These are phyloP conservation scores for Sinhomidia bicolor DNA, from an alignment of 2,888 invertebrate genomes.

Conservation along the genomic window DNA sequence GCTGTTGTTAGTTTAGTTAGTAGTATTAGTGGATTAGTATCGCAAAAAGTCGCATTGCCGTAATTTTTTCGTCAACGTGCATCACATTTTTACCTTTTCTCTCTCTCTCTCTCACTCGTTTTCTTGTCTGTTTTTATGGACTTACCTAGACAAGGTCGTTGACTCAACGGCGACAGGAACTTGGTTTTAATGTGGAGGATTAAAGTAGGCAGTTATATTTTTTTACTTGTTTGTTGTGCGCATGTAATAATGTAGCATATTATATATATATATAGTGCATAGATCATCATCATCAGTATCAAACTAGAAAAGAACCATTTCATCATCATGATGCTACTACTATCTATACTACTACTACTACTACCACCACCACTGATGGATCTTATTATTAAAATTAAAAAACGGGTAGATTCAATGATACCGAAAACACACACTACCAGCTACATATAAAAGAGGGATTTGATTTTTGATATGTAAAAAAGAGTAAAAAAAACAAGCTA, in stretches of 20 bases:
- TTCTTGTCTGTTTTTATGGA: constrained; percentile 31
- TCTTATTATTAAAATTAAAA: constrained; percentile 5
- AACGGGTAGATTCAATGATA: constrained; percentile 6
- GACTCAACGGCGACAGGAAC: constrained; percentile 74
- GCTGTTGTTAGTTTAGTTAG: no score
- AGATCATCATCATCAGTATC: neutral
- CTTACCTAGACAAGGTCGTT: constrained; percentile 74
- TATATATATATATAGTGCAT: neutral
- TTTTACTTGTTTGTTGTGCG: neutral
- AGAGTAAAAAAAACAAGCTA: neutral
- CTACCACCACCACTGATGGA: neutral
- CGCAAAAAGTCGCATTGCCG: neutral
- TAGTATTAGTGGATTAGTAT: neutral
- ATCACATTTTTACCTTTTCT: neutral
- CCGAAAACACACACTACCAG: constrained; percentile 11
- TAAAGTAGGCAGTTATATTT: constrained; percentile 17
- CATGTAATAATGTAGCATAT: neutral
- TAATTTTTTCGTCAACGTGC: constrained; percentile 33
- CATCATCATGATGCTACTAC: neutral
- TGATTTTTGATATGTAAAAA: no score
- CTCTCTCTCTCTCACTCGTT: neutral
- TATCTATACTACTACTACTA: no score
- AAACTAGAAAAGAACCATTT: neutral
- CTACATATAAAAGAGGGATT: neutral
- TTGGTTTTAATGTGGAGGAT: constrained; percentile 38